Evolutionary conservation across 2,888 invertebrate genomes (phyloP).

Genomic region (Eulithis prunata): DNA sequence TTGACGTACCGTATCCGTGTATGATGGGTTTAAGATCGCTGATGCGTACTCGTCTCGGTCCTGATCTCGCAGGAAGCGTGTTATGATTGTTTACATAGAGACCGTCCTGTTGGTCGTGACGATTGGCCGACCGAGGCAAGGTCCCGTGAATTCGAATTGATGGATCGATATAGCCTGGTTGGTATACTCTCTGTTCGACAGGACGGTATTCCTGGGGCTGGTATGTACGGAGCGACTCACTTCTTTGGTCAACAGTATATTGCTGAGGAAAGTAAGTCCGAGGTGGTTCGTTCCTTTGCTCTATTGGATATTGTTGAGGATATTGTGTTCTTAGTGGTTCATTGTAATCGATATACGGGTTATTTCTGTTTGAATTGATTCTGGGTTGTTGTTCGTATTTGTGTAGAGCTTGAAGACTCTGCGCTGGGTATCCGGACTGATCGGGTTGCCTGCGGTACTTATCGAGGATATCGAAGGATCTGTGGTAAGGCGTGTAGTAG

Average conservation of each 20-base stretch:
- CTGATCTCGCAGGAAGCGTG: slow-evolving; percentile 67
- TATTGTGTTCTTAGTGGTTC: slow-evolving; percentile 55
- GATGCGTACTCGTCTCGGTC: slow-evolving; percentile 73
- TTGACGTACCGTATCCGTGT: slow-evolving; percentile 76
- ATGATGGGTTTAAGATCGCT: slow-evolving; percentile 71
- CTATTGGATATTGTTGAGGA: slow-evolving; percentile 32
- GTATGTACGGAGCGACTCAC: slow-evolving; percentile 39
- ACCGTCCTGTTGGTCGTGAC: slow-evolving; percentile 48
- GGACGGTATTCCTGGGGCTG: slow-evolving; percentile 33
- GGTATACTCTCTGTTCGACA: slow-evolving; percentile 51
- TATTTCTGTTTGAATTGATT: slow-evolving; percentile 53
- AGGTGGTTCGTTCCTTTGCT: slow-evolving; percentile 48
- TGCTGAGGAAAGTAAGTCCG: slow-evolving; percentile 50
- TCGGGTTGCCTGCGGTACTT: slow-evolving; percentile 69
- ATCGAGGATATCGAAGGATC: slow-evolving; percentile 71
- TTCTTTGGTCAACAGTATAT: slow-evolving; percentile 20
- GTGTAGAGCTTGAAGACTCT: slow-evolving; percentile 72
- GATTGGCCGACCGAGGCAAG: slow-evolving; percentile 59
- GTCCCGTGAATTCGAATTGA: slow-evolving; percentile 62
- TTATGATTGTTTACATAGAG: slow-evolving; percentile 59
- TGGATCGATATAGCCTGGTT: slow-evolving; percentile 59
- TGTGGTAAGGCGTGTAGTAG: slow-evolving; percentile 69
- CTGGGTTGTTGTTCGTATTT: slow-evolving; percentile 61
- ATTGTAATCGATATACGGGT: slow-evolving; percentile 65
- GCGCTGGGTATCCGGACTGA: slow-evolving; percentile 72